Base-by-base conservation (phyloP, 2,888 invertebrate species). In the Lissonota sp. region DNA sequence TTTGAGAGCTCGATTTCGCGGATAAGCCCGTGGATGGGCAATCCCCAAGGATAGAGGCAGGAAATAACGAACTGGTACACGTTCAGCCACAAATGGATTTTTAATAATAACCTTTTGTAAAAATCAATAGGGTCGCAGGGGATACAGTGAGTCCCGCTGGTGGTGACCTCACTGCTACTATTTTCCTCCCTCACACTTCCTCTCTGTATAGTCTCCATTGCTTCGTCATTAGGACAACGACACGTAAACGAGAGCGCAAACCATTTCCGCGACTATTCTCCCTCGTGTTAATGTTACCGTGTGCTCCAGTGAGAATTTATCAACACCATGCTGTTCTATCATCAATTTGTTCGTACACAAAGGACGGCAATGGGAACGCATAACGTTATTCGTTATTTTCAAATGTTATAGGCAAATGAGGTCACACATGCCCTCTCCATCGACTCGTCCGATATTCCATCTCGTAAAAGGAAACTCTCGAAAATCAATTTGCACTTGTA, bases 161-260 rank as follows among this genome's bases (percentile, higher is more conserved):
- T 70, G 49, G 42, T 62, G 55, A 66, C 67, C 69, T 67, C 75
- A 58, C 66, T 60, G 51, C 12, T 14, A 40, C 69, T 69, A 63
- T 57, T 42, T 64, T n/a, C 60, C 44, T 40, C 69, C 26, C 51
- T 37, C 44, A 51, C 42, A 51, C 60, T 12, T 16, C 44, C 70
- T 76, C 44, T 75, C 53, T 75, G 62, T 70, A n/a, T n/a, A 64
- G 71, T 79, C 85, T 85, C 83, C 82, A 86, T 87, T 84, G 84
- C 84, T 84, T 85, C 83, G 84, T 87, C 87, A 87, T 88, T 87
- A 87, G 84, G 71, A 80, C 72, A 77, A 71, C 69, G 70, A 72
- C 77, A 82, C 79, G 79, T 79, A 69, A 82, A 79, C 79, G 67
- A 42, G 74, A 63, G 49, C 53, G 42, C 64, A 60, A 67, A 63